Base-by-base conservation (phyloP, 2,888 invertebrate genomes). In the Callimorpha dominula region DNA sequence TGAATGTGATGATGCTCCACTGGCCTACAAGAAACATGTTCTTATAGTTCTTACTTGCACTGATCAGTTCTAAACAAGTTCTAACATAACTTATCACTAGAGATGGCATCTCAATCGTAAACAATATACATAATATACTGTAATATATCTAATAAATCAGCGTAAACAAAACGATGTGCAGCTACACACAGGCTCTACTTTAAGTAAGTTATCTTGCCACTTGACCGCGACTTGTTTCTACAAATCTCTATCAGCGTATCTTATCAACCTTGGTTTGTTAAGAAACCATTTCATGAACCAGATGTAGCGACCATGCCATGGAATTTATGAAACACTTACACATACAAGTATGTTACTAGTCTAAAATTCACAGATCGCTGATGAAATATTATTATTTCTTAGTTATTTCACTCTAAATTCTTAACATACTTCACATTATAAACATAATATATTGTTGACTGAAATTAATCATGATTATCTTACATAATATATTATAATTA, bases 181-280 rank as follows among this genome's bases (percentile, higher is more conserved):
- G 20, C 57, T 57, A 11, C 57, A 57, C 65, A 50, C 3, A 20
- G 40, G 42, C 52, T n/a, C n/a, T 67, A 68, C 75, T 71, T 70
- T 71, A 75, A 68, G 65, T 73, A 68, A 76, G 72, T 68, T 87
- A 84, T 87, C 84, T 57, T 78, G 80, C 68, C 66, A 81, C 76
- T 79, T 78, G 79, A 81, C 82, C 79, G 57, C 78, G 83, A 78
- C 85, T 88, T 83, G 79, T 78, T 82, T 82, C 78, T 84, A 87
- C 85, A 88, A 87, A 84, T 87, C 86, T 85, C 76, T 83, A 87
- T 85, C 84, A 83, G 81, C 84, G 85, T 91, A 90, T 92, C 91
- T 92, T 90, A 90, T 91, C 90, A 91, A 89, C 88, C 89, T 91
- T 91, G 89, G 89, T 90, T 90, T 90, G 88, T 89, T 88, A 89